Evolutionary conservation across 2,797 vertebrate genomes (phyloP).

Genomic region (Scyliorhinus canicula): DNA sequence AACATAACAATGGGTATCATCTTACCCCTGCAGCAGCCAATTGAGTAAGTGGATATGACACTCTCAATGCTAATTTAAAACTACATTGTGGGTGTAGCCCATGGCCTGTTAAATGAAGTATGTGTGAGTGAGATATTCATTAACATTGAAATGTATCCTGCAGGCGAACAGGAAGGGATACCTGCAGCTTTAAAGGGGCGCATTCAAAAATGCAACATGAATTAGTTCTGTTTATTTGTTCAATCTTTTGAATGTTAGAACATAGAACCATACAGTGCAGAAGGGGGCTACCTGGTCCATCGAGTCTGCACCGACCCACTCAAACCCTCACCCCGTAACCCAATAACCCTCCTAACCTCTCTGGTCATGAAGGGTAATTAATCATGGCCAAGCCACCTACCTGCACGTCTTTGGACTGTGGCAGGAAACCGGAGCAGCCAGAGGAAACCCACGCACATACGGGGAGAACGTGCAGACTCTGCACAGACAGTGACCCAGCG

Average conservation of each 20-base stretch:
- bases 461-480: no score
- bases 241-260: not conserved
- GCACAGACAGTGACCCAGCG: no score
- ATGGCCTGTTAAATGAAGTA: conserved; percentile 17
- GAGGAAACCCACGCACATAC: no score
- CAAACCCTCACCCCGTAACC: no score
- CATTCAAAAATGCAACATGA: not conserved
- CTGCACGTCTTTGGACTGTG: no score
- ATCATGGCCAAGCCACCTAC: no score
- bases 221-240: not conserved
- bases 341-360: no score
- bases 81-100: not conserved
- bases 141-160: not conserved
- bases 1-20: not conserved
- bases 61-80: not conserved
- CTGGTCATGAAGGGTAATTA: no score
- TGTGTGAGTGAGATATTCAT: not conserved
- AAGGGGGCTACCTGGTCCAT: no score
- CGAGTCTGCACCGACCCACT: no score
- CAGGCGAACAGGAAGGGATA: not conserved
- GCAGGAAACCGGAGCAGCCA: no score
- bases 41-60: conserved; percentile 2
- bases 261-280: no score
- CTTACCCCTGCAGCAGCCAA: not conserved
- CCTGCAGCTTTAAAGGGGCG: not conserved